Conservation (phyloP, 2,797 vertebrate genomes). For the Myripristis jacobus region DNA sequence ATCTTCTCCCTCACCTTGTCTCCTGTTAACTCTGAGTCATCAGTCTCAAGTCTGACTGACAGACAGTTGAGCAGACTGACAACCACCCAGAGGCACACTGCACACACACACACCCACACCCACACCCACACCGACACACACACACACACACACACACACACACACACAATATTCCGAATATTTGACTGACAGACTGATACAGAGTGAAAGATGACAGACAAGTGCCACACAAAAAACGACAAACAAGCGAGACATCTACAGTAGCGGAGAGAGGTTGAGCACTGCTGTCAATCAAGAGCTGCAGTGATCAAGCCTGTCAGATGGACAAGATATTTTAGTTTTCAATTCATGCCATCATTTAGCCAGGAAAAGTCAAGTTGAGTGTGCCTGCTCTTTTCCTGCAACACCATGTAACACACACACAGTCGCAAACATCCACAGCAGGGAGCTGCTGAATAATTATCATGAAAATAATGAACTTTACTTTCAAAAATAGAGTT, state of each 20-base stretch:
- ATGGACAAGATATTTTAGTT: slow-evolving; percentile 27
- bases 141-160: not conserved
- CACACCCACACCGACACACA: slow-evolving; percentile 1
- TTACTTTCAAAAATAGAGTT: too few relatives aligned
- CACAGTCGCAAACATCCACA: too few relatives aligned
- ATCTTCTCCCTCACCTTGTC: not conserved
- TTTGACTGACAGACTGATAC: slow-evolving; percentile 58
- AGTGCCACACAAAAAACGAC: slow-evolving; percentile 59
- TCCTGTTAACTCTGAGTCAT: slow-evolving; percentile 32
- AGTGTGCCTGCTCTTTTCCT: too few relatives aligned
- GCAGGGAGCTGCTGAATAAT: too few relatives aligned
- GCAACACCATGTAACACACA: too few relatives aligned
- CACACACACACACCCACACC: not conserved
- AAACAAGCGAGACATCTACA: slow-evolving; percentile 59
- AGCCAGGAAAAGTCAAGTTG: not conserved
- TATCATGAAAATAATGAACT: too few relatives aligned
- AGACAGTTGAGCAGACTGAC: slow-evolving; percentile 22
- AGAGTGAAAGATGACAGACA: slow-evolving; percentile 51
- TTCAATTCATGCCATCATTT: slow-evolving; percentile 20
- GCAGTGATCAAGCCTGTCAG: slow-evolving; percentile 29
- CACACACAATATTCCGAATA: not conserved
- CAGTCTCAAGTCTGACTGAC: slow-evolving; percentile 37
- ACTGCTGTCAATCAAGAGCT: slow-evolving; percentile 36
- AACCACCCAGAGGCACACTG: slow-evolving; percentile 14
- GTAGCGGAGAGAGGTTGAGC: slow-evolving; percentile 29